Percentiles rank a stretch among this genome's conserved stretches.
Evolutionary conservation across 2,113 vertebrate genomes (phyloP).

Genomic region (Lethenteron reissneri): DNA sequence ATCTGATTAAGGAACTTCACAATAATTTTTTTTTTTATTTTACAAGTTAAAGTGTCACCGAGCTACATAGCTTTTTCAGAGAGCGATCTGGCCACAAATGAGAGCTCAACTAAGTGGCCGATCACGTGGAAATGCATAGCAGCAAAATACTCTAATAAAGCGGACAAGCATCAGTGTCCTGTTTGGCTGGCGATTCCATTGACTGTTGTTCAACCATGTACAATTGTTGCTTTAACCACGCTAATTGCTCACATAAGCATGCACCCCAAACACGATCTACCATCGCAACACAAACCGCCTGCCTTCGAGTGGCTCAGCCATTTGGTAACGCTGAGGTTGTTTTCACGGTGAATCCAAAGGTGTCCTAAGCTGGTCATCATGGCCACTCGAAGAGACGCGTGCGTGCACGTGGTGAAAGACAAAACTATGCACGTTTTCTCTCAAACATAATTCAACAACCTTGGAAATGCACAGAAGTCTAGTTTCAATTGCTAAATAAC

Average conservation of each 20-base stretch:
- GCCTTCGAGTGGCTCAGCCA: neutral
- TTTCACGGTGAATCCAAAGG: conserved; percentile 19
- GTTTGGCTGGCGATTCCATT: too few species aligned
- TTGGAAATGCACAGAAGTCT: too few species aligned
- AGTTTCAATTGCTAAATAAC: too few species aligned
- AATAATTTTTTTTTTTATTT: neutral
- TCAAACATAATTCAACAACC: too few species aligned
- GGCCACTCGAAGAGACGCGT: conserved; percentile 9
- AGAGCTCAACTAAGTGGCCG: neutral
- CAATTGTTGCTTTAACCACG: too few species aligned
- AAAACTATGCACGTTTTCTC: too few species aligned
- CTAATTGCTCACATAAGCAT: too few species aligned
- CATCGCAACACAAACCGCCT: neutral
- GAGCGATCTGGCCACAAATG: neutral
- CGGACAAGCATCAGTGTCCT: conserved; percentile 8
- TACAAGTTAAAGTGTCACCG: neutral
- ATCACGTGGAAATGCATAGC: neutral
- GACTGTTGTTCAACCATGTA: too few species aligned
- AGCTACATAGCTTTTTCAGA: neutral
- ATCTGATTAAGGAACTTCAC: neutral
- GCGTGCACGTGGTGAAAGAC: too few species aligned
- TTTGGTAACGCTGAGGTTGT: conserved; percentile 11
- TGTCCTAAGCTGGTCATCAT: conserved; percentile 26
- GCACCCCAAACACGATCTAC: too few species aligned
- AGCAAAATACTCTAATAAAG: conserved; percentile 9